Percentiles rank a stretch among this genome's conserved stretches.
Evolutionary conservation across 2,888 invertebrate species (phyloP).

Genomic region (Trichopria drosophilae): DNA sequence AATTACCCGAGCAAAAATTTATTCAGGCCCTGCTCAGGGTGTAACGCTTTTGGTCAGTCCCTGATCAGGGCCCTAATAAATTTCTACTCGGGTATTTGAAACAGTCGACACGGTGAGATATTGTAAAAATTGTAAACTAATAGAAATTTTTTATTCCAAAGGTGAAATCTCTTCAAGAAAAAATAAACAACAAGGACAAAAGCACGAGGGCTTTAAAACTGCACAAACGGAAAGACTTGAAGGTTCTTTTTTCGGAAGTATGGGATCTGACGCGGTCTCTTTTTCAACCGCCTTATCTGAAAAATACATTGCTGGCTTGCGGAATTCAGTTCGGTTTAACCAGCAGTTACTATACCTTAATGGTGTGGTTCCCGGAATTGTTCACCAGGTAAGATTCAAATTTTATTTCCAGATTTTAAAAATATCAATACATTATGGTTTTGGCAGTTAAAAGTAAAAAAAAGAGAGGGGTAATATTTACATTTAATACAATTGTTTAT

Average conservation of each 20-base stretch:
- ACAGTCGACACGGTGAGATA: too few species aligned
- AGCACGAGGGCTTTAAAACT: slow-evolving; percentile 72
- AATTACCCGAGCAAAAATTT: too few species aligned
- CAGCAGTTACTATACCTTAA: slow-evolving; percentile 86
- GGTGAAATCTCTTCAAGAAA: slow-evolving; percentile 74
- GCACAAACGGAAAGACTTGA: slow-evolving; percentile 73
- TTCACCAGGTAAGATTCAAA: slow-evolving; percentile 61
- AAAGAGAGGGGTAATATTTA: too few species aligned
- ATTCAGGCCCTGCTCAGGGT: too few species aligned
- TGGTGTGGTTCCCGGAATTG: slow-evolving; percentile 91
- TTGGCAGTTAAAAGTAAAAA: too few species aligned
- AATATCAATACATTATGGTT: background rate
- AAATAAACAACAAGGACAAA: slow-evolving; percentile 68
- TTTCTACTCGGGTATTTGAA: too few species aligned
- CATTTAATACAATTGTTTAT: slow-evolving; percentile 41
- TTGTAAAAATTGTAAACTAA: slow-evolving; percentile 1
- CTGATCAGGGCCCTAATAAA: too few species aligned
- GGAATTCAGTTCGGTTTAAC: slow-evolving; percentile 82
- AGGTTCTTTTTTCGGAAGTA: slow-evolving; percentile 70
- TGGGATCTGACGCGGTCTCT: slow-evolving; percentile 76
- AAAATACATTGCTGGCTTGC: slow-evolving; percentile 76
- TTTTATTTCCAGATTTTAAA: background rate
- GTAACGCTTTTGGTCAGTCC: too few species aligned
- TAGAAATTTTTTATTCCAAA: slow-evolving; percentile 45
- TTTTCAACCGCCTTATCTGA: slow-evolving; percentile 73